Base-by-base conservation (phyloP, 2,888 invertebrate species). In the Vanessa cardui region DNA sequence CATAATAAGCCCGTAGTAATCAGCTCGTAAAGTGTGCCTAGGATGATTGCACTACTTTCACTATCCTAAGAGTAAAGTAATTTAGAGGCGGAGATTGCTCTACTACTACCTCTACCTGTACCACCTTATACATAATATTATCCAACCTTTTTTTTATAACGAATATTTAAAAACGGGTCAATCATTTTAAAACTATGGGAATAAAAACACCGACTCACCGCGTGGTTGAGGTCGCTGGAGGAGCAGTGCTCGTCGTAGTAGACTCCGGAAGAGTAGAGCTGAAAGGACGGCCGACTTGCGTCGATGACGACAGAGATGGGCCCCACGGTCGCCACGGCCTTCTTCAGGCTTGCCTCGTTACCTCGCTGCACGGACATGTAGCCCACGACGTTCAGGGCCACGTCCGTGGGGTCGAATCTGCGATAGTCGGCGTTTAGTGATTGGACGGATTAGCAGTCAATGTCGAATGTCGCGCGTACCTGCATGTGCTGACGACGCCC, bases 281-380 rank as follows among this genome's bases (percentile, higher is more conserved):
- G 97, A 95, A 98, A 98, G 73, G 95, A 95, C 82, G 95, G 94
- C 75, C 95, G 96, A 56, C 96, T 95, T 71, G 98, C 98, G 93
- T 98, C 98, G 82, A 98, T 98, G 78, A 97, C 98, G 61, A 98
- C 96, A 8, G 97, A 94, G 58, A 98, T 93, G 8, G 98, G 98
- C 0, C 98, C 98, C 71, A 96, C 86, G 0, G 96, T 96, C 66
- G 98, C 98, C 60, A 98, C 94, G 12, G 98, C 98, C 72, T 80
- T 76, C 89, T 94, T 94, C 78, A 98, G 91, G 80, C 95, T 95
- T 4, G 94, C 83, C 87, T 98, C 98, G 82, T 94, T 93, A 1
- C 96, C 96, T 26, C 26, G n/a, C n/a, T n/a, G 2, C 49, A 89
- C 77, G 0, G 95, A 94, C 68, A 98, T 92, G 4, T 26, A 3